phyloP scores from a whole-genome alignment of 2,113 vertebrate species.

The Phalacrocorax aristotelis region DNA sequence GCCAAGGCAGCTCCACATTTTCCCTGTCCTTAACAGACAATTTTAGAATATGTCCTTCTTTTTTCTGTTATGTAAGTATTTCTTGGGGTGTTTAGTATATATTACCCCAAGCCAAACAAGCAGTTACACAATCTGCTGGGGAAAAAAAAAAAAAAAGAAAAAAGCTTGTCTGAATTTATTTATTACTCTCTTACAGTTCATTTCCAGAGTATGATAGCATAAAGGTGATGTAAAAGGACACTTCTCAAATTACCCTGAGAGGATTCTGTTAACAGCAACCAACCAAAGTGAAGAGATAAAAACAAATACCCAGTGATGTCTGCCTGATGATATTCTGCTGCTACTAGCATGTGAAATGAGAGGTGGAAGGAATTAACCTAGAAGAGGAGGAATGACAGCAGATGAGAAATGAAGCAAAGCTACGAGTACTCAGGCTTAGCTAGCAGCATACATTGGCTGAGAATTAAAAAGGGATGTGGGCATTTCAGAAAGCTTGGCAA shows the following conservation, averaged over 20 bases:
- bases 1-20: not conserved
- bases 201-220: conserved; percentile 5
- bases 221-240: conserved; percentile 46
- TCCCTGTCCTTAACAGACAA: not conserved
- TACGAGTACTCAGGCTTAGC: not conserved
- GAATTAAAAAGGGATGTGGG: not conserved
- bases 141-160: no score
- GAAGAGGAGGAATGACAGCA: conserved; percentile 28
- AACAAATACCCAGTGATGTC: conserved; percentile 34
- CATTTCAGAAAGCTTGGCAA: conserved; percentile 1
- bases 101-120: not conserved
- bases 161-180: not conserved
- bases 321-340: conserved; percentile 39
- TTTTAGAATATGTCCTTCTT: conserved; percentile 21
- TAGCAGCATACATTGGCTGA: not conserved
- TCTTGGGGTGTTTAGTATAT: not conserved
- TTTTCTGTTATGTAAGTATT: conserved; percentile 10
- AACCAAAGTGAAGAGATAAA: conserved; percentile 24
- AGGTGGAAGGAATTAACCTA: conserved; percentile 56
- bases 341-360: conserved; percentile 28
- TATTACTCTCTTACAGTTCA: conserved; percentile 7
- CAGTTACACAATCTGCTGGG: not conserved
- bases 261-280: conserved; percentile 34
- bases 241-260: conserved; percentile 32
- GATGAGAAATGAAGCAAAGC: conserved; percentile 53